phyloP scores from a whole-genome alignment of 2,797 vertebrate genomes.

The Myripristis jacobus region DNA sequence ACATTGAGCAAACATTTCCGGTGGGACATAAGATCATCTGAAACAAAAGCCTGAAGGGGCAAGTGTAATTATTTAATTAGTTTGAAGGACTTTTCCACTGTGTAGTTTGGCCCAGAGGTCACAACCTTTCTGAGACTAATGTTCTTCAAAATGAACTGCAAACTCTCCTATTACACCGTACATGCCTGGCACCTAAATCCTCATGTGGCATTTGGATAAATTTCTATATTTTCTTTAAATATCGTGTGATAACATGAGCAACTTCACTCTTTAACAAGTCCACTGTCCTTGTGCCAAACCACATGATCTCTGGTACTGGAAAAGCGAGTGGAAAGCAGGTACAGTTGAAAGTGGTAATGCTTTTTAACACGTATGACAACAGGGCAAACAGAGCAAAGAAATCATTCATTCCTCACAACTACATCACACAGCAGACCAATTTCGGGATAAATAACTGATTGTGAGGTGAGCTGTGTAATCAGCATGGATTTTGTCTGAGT shows the following conservation, averaged over 20 bases:
- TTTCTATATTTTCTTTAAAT: constrained; percentile 27
- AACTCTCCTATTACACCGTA: constrained; percentile 5
- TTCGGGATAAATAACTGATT: neutral
- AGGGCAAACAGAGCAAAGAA: neutral
- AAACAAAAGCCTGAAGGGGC: constrained; percentile 35
- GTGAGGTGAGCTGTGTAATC: neutral
- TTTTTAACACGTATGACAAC: constrained; percentile 6
- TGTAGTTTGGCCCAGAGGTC: constrained; percentile 66
- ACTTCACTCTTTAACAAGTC: constrained; percentile 10
- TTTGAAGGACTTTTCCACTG: constrained; percentile 50
- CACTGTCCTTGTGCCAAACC: constrained; percentile 23
- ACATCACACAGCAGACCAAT: too few relatives aligned
- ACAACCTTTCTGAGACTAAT: constrained; percentile 47
- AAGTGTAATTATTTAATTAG: constrained; percentile 65
- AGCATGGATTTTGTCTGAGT: neutral
- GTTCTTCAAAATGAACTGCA: constrained; percentile 40
- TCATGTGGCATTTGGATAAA: constrained; percentile 50
- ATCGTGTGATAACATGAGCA: constrained; percentile 36
- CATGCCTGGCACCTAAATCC: constrained; percentile 17
- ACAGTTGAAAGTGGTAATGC: neutral
- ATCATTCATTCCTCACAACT: neutral
- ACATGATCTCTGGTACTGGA: neutral
- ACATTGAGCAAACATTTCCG: constrained; percentile 46
- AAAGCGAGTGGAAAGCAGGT: constrained; percentile 3
- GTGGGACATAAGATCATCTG: constrained; percentile 42